Evolutionary conservation across 2,113 vertebrate species (phyloP).

Genomic region (Odobenus rosmarus): DNA sequence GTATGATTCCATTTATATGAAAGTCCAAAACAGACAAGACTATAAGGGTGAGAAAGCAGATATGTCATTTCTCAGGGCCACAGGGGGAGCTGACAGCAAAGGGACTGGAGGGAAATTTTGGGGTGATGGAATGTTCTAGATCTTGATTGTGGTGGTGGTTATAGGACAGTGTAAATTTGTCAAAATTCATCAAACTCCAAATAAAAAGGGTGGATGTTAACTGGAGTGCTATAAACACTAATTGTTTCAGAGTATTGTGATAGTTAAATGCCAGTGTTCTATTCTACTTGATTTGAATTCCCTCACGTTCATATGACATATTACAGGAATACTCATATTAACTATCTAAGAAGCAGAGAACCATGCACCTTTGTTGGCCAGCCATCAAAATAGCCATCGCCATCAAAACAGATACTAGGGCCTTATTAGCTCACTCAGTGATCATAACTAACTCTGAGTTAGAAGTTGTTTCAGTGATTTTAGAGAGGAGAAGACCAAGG

Average conservation of each 20-base stretch:
- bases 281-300: background rate
- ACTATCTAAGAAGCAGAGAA: background rate
- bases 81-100: accelerated
- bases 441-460: background rate
- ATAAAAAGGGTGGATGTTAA: background rate
- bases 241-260: background rate
- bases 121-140: background rate
- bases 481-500: background rate
- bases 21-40: background rate
- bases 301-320: background rate
- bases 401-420: background rate
- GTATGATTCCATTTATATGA: background rate
- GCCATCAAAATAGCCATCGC: background rate
- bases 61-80: background rate
- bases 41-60: background rate
- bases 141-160: background rate
- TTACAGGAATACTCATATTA: background rate
- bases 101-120: background rate
- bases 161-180: background rate
- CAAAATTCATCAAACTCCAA: background rate
- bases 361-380: accelerated
- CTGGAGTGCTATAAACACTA: background rate
- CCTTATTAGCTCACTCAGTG: background rate
- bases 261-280: background rate
- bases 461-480: too few relatives aligned